Percentiles rank a stretch among this genome's conserved stretches.
These are phyloP conservation scores for Orthosia incerta DNA, from an alignment of 2,888 invertebrate species.

Conservation along the genomic window DNA sequence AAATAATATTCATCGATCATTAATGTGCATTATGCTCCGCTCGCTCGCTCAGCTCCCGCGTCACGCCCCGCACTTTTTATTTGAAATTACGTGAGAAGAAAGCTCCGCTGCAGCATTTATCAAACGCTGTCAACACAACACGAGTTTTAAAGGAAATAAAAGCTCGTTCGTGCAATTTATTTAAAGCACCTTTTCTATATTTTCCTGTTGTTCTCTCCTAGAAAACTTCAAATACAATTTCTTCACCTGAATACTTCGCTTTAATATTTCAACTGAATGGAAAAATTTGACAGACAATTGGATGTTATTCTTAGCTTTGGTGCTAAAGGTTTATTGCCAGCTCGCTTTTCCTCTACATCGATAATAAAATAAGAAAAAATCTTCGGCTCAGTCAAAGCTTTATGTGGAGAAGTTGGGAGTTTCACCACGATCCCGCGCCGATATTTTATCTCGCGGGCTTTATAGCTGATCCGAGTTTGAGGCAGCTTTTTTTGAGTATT, in stretches of 20 bases:
- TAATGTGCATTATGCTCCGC: conserved; percentile 40
- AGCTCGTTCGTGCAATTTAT: conserved; percentile 56
- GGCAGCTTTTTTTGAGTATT: conserved; percentile 34
- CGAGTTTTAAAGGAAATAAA: conserved; percentile 64
- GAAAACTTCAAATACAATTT: conserved; percentile 49
- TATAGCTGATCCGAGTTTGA: conserved; percentile 58
- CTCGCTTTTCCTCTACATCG: conserved; percentile 66
- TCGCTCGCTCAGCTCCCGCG: not conserved
- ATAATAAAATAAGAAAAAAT: conserved; percentile 65
- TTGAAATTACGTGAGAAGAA: conserved; percentile 59
- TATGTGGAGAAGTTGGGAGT: conserved; percentile 68
- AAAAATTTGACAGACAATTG: conserved; percentile 66
- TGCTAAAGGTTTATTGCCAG: conserved; percentile 66
- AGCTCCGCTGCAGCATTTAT: conserved; percentile 56
- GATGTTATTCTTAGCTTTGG: conserved; percentile 58
- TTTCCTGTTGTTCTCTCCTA: conserved; percentile 37
- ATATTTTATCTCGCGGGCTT: conserved; percentile 66
- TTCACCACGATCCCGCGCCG: conserved; percentile 58
- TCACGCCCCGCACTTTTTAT: conserved; percentile 48
- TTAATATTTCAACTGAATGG: conserved; percentile 65
- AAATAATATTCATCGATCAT: conserved; percentile 53
- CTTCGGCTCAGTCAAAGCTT: conserved; percentile 68
- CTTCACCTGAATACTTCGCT: conserved; percentile 29
- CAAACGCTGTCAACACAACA: conserved; percentile 62
- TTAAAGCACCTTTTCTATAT: conserved; percentile 49